Evolutionary conservation across 2,888 invertebrate species (phyloP).

Genomic region (Seira ritae): DNA sequence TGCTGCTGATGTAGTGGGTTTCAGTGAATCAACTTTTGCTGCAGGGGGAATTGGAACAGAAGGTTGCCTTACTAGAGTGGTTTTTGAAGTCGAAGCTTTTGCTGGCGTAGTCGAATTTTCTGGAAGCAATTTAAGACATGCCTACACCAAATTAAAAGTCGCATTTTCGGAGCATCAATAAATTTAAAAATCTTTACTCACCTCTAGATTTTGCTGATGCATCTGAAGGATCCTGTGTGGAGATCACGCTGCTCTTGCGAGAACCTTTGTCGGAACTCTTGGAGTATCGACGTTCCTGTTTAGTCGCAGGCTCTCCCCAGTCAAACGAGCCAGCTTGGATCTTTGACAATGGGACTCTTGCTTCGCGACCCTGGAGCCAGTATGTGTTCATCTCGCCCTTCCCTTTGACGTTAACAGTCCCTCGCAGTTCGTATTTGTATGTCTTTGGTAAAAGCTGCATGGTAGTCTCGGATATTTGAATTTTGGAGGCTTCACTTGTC

Average conservation of each 20-base stretch:
- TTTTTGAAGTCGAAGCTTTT: background rate
- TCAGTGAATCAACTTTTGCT: conserved; percentile 1
- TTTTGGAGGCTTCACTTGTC: conserved; percentile 93
- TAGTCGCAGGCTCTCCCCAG: conserved; percentile 38
- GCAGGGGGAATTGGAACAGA: background rate
- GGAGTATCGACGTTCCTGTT: conserved; percentile 17
- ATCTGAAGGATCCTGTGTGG: conserved; percentile 7
- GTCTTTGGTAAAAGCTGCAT: conserved; percentile 84
- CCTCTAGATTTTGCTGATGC: conserved; percentile 34
- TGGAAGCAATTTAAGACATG: conserved; percentile 42
- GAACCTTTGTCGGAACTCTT: conserved; percentile 24
- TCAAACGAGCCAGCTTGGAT: conserved; percentile 50
- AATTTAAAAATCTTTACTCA: background rate
- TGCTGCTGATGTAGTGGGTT: conserved; percentile 17
- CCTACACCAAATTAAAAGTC: conserved; percentile 39
- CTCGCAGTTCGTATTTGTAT: conserved; percentile 77
- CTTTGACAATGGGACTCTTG: conserved; percentile 78
- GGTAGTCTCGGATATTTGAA: conserved; percentile 95
- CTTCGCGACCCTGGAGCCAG: conserved; percentile 78
- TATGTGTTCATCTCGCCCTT: conserved; percentile 80
- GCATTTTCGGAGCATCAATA: background rate
- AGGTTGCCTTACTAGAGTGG: background rate
- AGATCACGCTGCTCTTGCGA: conserved; percentile 35
- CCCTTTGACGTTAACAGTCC: conserved; percentile 83
- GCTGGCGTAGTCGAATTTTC: conserved; percentile 17